Base-by-base conservation (phyloP, 2,888 invertebrate genomes). In the Macaria liturata region DNA sequence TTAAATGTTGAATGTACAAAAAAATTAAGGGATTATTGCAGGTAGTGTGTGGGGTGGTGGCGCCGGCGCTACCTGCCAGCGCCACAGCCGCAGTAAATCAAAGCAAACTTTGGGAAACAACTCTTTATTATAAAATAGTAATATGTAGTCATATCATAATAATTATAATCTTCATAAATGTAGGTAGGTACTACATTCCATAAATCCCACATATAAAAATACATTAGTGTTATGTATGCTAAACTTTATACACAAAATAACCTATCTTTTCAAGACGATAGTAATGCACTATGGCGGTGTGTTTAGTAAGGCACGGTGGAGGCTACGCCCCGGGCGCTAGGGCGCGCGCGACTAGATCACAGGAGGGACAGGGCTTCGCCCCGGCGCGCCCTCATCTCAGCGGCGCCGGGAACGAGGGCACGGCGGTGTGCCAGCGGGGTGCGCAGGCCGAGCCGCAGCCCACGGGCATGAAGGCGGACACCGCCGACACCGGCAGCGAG, bases 361-460 rank as follows among this genome's bases (percentile, higher is more conserved):
- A 89, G 87, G 72, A 80, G 75, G 71, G 76, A 70, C 76, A 83
- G 84, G 84, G 88, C 78, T 73, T 63, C 68, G 79, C 89, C 84
- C 89, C 85, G 73, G 86, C 86, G 71, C 70, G 71, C 69, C 81
- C 83, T 91, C 91, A 91, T 84, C 91, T 90, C 70, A 89, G 85
- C 62, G 90, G 91, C 61, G 89, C 84, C 62, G 88, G 80, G 75
- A 83, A 94, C 59, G 93, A 91, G 43, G 95, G 93, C 74, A 94
- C 94, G 66, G 95, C 92, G 54, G 96, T 84, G 82, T 95, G 95
- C 72, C 96, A 96, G 78, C 95, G 95, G 49, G 88, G 83, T 42
- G 85, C 79, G 65, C 91, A 90, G 32, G 85, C 89, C 42, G 82
- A 82, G 42, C 87, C 88, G 72, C 88, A 85, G 72, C 85, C 85